A percentile compares a stretch with the other conserved stretches of the same genome.
phyloP scores from a whole-genome alignment of 2,113 vertebrate species.

The Microtus richardsoni region DNA sequence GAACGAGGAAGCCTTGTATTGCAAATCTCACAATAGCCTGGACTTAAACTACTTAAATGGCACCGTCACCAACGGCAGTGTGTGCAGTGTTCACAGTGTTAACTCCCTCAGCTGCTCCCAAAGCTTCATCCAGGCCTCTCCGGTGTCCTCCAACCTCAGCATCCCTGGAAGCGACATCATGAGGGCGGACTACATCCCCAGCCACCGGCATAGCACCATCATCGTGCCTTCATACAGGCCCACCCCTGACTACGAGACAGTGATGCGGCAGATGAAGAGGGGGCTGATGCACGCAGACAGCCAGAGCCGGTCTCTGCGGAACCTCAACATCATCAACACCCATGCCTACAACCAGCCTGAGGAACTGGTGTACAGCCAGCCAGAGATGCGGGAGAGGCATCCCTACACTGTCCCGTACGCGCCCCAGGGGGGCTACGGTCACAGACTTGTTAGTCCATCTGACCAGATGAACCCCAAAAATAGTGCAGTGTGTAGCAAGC shows the following conservation, averaged over 20 bases:
- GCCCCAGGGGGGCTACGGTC: conserved; percentile 88
- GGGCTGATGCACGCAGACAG: conserved; percentile 90
- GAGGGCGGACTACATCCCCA: conserved; percentile 95
- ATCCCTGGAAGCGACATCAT: conserved; percentile 96
- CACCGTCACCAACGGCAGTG: conserved; percentile 94
- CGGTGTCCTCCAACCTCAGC: conserved; percentile 96
- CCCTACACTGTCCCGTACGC: conserved; percentile 88
- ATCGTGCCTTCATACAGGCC: conserved; percentile 97
- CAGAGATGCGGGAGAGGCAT: conserved; percentile 94
- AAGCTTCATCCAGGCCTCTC: conserved; percentile 94
- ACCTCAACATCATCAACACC: conserved; percentile 95
- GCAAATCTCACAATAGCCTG: conserved; percentile 96
- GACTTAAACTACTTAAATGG: conserved; percentile 94
- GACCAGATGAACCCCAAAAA: conserved; percentile 85
- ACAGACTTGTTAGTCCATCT: conserved; percentile 85
- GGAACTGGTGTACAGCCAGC: conserved; percentile 96
- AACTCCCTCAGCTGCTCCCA: conserved; percentile 96
- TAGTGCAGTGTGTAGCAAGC: conserved; percentile 70
- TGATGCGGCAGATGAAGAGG: conserved; percentile 96
- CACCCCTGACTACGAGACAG: conserved; percentile 96
- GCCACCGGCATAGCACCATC: conserved; percentile 96
- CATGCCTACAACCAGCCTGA: conserved; percentile 95
- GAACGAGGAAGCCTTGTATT: conserved; percentile 93
- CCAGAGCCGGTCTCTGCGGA: conserved; percentile 96
- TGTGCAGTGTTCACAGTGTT: conserved; percentile 96